These are phyloP conservation scores for Phyllostomus discolor DNA, from an alignment of 2,113 vertebrate species.

Conservation along the genomic window DNA sequence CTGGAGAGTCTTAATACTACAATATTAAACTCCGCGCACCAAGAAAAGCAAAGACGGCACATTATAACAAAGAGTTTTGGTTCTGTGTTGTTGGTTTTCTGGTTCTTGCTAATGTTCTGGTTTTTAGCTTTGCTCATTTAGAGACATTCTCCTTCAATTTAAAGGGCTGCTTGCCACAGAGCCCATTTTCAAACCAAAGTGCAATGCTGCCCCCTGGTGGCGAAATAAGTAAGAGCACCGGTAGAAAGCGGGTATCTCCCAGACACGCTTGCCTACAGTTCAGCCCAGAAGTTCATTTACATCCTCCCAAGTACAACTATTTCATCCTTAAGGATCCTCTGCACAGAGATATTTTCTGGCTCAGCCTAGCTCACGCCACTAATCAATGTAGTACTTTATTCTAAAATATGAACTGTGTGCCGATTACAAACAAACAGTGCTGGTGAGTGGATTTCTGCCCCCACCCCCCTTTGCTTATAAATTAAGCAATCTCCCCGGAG, in stretches of 20 bases:
- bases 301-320: slow-evolving; percentile 38
- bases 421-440: slow-evolving; percentile 21
- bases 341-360: slow-evolving; percentile 51
- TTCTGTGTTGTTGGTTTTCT: slow-evolving; percentile 61
- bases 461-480: slow-evolving; percentile 27
- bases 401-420: not conserved
- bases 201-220: slow-evolving; percentile 83
- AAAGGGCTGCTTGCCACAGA: slow-evolving; percentile 30
- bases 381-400: slow-evolving; percentile 55
- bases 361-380: slow-evolving; percentile 58
- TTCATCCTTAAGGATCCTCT: slow-evolving; percentile 57
- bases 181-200: slow-evolving; percentile 65
- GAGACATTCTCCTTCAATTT: slow-evolving; percentile 72
- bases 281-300: slow-evolving; percentile 37
- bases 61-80: slow-evolving; percentile 60
- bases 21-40: slow-evolving; percentile 46
- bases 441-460: not conserved
- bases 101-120: slow-evolving; percentile 59
- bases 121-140: slow-evolving; percentile 64
- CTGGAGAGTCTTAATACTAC: slow-evolving; percentile 62
- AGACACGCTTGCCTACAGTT: not conserved
- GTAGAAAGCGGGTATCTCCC: not conserved
- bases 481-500: slow-evolving; percentile 59
- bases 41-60: slow-evolving; percentile 49
- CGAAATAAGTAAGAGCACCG: not conserved